Base-by-base conservation (phyloP, 2,888 invertebrate species). In the Neelides folsomi region DNA sequence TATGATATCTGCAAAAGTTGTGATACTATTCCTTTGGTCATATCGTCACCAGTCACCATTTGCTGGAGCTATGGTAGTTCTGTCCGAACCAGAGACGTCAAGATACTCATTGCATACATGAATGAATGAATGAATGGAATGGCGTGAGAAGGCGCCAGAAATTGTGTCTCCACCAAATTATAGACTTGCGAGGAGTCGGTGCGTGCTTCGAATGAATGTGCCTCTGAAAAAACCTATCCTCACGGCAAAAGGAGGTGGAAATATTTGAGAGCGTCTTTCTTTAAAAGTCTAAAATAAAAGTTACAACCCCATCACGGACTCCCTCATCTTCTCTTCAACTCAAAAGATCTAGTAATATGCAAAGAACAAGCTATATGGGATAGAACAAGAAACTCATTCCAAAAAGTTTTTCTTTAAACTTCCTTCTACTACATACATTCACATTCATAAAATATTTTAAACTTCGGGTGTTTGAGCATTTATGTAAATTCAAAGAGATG, bases 151-250 rank as follows among this genome's bases (percentile, higher is more conserved):
- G 63, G 61, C 63, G 63, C 63, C 61, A 63, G 63, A 63, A 63
- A 63, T 63, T 61, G 63, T 64, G 63, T 64, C 63, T 64, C 62
- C 62, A 62, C 60, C 54, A 64, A 64, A 64, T 64, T 64, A 64
- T 64, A 64, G 62, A 58, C 58, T 56, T 59, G 60, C 48, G 56
- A 62, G 55, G 52, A 57, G 58, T 60, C 60, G 53, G 57, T 60
- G 62, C 59, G 59, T 60, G 60, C 62, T 60, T 60, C 58, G 60
- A 60, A 58, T 57, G 58, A 62, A 60, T 58, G 59, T 60, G 59
- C 58, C 54, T 55, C 47, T 51, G 42, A 52, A 45, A 27, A 38
- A 45, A 42, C 13, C 18, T 9, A 15, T 42, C 19, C 15, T 42
- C 42, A 42, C 39, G 15, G 13, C 39, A 39, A 39, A 42, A 42